These are phyloP conservation scores for Chymomyza amoena DNA, from an alignment of 2,888 invertebrate genomes.

Conservation along the genomic window DNA sequence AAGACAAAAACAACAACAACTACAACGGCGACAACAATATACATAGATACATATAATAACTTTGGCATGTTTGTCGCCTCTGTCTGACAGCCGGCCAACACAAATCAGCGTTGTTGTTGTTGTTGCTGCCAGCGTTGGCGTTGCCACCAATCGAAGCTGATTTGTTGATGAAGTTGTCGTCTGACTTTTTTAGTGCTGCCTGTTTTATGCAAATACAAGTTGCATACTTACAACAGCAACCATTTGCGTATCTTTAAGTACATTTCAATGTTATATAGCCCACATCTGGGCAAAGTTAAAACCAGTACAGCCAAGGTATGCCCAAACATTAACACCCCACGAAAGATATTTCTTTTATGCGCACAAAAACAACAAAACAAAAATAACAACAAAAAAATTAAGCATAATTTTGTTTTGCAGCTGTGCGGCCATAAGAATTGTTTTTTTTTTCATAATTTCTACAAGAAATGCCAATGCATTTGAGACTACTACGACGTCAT, in stretches of 20 bases:
- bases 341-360: not conserved
- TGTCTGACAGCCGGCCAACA: slow-evolving; percentile 24
- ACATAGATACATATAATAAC: not conserved
- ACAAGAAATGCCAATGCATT: slow-evolving; percentile 50
- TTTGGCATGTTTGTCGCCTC: slow-evolving; percentile 4
- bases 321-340: slow-evolving; percentile 34
- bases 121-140: slow-evolving; percentile 39
- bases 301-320: not conserved
- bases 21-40: not conserved
- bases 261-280: slow-evolving; percentile 50
- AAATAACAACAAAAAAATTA: not conserved
- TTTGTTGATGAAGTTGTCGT: slow-evolving; percentile 68
- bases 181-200: slow-evolving; percentile 23
- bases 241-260: slow-evolving; percentile 44
- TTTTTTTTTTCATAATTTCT: slow-evolving; percentile 35
- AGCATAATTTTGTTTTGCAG: slow-evolving; percentile 36
- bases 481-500: slow-evolving; percentile 10
- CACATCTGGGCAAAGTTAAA: not conserved
- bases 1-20: slow-evolving; percentile 32
- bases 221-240: not conserved
- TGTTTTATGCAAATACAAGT: slow-evolving; percentile 54
- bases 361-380: not conserved
- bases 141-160: slow-evolving; percentile 44
- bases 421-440: slow-evolving; percentile 53
- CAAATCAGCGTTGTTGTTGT: not conserved